Base-by-base conservation (phyloP, 2,888 invertebrate species). In the Heteropelma amictum region DNA sequence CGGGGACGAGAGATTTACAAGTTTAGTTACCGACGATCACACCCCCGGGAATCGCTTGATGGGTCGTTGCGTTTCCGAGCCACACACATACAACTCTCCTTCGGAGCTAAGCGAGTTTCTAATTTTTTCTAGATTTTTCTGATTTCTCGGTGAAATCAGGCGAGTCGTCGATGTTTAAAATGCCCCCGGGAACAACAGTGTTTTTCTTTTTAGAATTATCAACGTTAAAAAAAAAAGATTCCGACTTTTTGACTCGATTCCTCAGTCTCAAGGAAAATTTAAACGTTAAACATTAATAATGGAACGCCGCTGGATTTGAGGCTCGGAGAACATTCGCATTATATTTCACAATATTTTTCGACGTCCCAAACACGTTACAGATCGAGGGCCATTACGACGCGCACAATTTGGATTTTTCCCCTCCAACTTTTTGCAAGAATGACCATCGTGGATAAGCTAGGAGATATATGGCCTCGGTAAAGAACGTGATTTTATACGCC, bases 21-120 rank as follows among this genome's bases (percentile, higher is more conserved):
- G 89, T 89, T 89, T 87, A 89, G 89, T 89, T 89, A 89, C 82
- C 85, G 72, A 80, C 85, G 88, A 89, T 88, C 88, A 88, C 89
- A 85, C 89, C 88, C 89, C 58, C 79, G 89, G 88, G 89, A 88
- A 72, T 77, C 71, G 76, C 79, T 79, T 81, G 83, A 84, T 84
- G 81, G 83, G 79, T 76, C 80, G 72, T 70, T 79, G 58, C 76
- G 61, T 51, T 73, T 63, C 54, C 33, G n/a, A n/a, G 58, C 49
- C 68, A 54, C 58, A 47, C 30, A 47, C 58, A 56, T 40, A 33
- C 72, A 58, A 49, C 49, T 71, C 64, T 49, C 53, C 23, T 42
- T 19, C 42, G 51, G 53, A 19, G 40, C 14, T 30, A 19, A 42
- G 19, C 53, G 35, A 45, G 45, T 56, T 54, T 67, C 47, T 12